A percentile compares a stretch with the other conserved stretches of the same genome.
Evolutionary conservation across 1,140 invertebrate species (phyloP).

Genomic region (Drosophila arizonae): DNA sequence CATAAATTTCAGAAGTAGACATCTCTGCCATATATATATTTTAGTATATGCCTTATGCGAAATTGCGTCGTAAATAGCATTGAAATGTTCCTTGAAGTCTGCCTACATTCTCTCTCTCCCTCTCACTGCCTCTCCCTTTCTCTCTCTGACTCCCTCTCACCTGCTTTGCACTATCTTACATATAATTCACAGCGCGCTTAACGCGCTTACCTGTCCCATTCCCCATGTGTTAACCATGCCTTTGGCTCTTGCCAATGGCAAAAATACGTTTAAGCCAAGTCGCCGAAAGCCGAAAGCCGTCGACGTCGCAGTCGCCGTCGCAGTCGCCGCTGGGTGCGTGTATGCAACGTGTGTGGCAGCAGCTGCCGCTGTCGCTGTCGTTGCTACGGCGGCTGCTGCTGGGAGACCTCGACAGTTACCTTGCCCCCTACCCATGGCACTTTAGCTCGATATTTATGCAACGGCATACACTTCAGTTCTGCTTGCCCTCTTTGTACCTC

Average conservation of each 20-base stretch:
- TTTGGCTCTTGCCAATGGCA: slow-evolving; percentile 41
- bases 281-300: slow-evolving; percentile 56
- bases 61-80: slow-evolving; percentile 52
- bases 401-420: slow-evolving; percentile 54
- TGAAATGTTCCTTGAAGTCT: slow-evolving; percentile 36
- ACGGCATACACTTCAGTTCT: slow-evolving; percentile 71
- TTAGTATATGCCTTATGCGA: slow-evolving; percentile 38
- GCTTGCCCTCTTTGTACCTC: slow-evolving; percentile 8
- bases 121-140: background rate
- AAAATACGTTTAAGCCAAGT: slow-evolving; percentile 79
- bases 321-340: slow-evolving; percentile 40
- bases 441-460: slow-evolving; percentile 80
- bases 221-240: background rate
- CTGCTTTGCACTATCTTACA: slow-evolving; percentile 48
- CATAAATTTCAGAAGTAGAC: slow-evolving; percentile 32
- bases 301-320: slow-evolving; percentile 30
- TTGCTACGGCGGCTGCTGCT: slow-evolving; percentile 29
- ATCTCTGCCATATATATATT: background rate
- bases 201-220: slow-evolving; percentile 38
- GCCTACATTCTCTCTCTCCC: slow-evolving; percentile 1
- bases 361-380: slow-evolving; percentile 51
- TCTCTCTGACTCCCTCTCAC: background rate
- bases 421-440: slow-evolving; percentile 46
- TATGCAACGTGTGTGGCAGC: slow-evolving; percentile 74
- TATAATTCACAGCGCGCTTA: slow-evolving; percentile 67